Evolutionary conservation across 2,888 invertebrate species (phyloP), one percentile per base, ranked within the genome.

Genomic region (Stegophylla sp.): DNA sequence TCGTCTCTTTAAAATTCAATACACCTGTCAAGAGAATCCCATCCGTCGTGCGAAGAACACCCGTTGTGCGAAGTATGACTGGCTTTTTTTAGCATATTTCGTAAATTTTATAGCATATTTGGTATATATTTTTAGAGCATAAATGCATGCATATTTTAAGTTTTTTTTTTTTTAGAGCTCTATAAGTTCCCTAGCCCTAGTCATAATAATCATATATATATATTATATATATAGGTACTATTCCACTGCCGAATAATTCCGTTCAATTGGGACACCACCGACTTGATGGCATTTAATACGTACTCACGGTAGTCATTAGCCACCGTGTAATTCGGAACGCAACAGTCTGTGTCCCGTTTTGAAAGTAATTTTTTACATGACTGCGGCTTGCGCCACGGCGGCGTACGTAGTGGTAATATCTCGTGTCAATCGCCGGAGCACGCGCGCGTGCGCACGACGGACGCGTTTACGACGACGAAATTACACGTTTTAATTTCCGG

Each of bases 401-500:
- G n/a, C n/a, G 26, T 67, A 43, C 45, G 41, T 45, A 51, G 17
- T 75, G 13, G 34, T 63, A 71, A 71, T 63, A 63, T 63, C 71
- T 71, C 69, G 79, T n/a, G n/a, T 71, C 61, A n/a, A 67, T 76
- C 56, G 66, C 59, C n/a, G 17, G 45, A 51, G 34, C 28, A 10
- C 75, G 41, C 51, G 69, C 71, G 77, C 61, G n/a, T n/a, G 34
- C 61, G 45, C 15, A 13, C 69, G 56, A 71, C 61, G 79, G 79
- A 79, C 79, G n/a, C n/a, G 61, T 69, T 69, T 61, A 51, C 41
- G 17, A 53, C 53, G 64, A 66, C 75, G 64, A 79, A 79, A 79
- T 79, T 79, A 79, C 61, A 79, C 79, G 79, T 79, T 79, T 79
- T 79, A 79, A 79, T 79, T 79, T 79, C 79, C 79, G 79, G 79